Base-by-base conservation (phyloP, 2,113 vertebrate species). In the Odontesthes bonariensis region DNA sequence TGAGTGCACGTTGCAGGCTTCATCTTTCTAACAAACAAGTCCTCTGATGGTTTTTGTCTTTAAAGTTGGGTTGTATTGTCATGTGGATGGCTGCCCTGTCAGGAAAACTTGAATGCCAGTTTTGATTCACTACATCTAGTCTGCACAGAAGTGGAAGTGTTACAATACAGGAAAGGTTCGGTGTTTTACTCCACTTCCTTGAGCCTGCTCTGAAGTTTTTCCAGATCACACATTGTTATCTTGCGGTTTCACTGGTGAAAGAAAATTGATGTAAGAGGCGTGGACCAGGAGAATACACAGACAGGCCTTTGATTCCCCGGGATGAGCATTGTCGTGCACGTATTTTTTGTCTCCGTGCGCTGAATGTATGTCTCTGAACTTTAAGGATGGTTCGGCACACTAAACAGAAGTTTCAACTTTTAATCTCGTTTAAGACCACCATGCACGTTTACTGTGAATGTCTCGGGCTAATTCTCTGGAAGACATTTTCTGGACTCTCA, bases 191-290 rank as follows among this genome's bases (percentile, higher is more conserved):
- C 58, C 51, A 64, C 68, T 67, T 54, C 61, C 27, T 47, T 4
- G 1, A 59, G 59, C 40, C 38, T 33, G 42, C 38, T 46, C 35
- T 2, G 12, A 49, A 63, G 35, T 75, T 73, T 76, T 49, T 38
- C 31, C 27, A 33, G 17, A 32, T 66, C 61, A 23, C 42, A 56
- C 40, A 53, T 8, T 0, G 6, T 6, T 2, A 55, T 27, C 61
- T 42, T 57, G 61, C 61, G 60, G 49, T 44, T 51, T 49, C 11
- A n/a, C 35, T 2, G 55, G 68, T 58, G 19, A 77, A 38, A 81
- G 82, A 69, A 88, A 83, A 83, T 67, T 59, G 42, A 79, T 74
- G 69, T 51, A 69, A 63, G 51, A 77, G 88, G 76, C 81, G 82
- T 81, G 78, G 75, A 75, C 53, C 72, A 76, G 82, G 64, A 86